Conservation (phyloP, 2,113 vertebrate species). For the Malurus alboscapulatus region DNA sequence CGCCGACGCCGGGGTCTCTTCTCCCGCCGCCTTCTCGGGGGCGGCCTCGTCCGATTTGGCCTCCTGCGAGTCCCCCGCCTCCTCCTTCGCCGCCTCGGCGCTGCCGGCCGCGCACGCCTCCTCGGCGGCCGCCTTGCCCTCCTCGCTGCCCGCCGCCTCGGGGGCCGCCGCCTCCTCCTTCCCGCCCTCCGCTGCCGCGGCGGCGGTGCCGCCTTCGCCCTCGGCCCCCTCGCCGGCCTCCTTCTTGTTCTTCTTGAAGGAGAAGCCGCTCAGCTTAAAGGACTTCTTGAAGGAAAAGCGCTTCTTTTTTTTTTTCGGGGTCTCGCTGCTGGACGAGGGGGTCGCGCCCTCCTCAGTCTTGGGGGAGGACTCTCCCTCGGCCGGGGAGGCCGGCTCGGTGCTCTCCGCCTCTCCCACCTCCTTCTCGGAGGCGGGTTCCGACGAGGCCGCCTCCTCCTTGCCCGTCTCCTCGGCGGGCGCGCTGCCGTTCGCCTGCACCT, state of each 20-base stretch:
- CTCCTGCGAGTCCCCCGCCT: constrained; percentile 69
- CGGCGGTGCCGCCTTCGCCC: constrained; percentile 72
- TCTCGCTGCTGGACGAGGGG: constrained; percentile 86
- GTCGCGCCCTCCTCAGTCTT: constrained; percentile 77
- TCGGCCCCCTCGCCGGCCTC: constrained; percentile 83
- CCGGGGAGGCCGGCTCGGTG: constrained; percentile 78
- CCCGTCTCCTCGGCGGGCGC: constrained; percentile 79
- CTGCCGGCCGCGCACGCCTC: constrained; percentile 48
- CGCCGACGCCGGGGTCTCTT: constrained; percentile 66
- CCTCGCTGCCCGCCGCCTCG: constrained; percentile 60
- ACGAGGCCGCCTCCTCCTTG: constrained; percentile 46
- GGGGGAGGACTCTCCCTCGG: constrained; percentile 78
- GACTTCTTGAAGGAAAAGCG: constrained; percentile 97
- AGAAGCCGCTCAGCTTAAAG: constrained; percentile 95
- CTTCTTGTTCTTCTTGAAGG: constrained; percentile 96
- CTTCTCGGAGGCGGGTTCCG: constrained; percentile 64
- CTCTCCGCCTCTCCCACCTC: constrained; percentile 71
- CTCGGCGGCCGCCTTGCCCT: constrained; percentile 58
- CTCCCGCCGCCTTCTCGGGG: constrained; percentile 71
- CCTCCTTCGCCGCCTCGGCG: constrained; percentile 71
- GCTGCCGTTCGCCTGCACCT: constrained; percentile 88
- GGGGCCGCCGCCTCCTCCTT: constrained; percentile 64
- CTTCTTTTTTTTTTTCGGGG: constrained; percentile 97
- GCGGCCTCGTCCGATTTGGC: constrained; percentile 70
- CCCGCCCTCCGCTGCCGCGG: constrained; percentile 67